Conservation (phyloP, 2,113 vertebrate species). For the Phodopus roborovskii region DNA sequence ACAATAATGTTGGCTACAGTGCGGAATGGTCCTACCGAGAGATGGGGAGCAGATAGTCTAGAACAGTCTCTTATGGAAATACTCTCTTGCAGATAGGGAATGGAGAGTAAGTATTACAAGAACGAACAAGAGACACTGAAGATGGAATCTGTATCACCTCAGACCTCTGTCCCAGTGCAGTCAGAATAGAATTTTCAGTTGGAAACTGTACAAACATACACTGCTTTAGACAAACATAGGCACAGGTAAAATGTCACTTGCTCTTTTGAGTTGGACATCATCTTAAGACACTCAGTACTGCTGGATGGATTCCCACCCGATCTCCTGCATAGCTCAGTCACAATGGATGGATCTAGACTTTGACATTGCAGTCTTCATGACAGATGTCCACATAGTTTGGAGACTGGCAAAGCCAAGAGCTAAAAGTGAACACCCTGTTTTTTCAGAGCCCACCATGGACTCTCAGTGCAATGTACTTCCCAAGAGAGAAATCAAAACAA, state of each 20-base stretch:
- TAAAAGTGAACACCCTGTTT: neutral
- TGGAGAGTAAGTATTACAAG: neutral
- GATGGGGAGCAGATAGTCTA: neutral
- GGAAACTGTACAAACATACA: neutral
- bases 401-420: neutral
- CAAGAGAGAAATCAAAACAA: neutral
- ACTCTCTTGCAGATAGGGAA: neutral
- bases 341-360: neutral
- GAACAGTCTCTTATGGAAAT: neutral
- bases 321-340: neutral
- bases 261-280: neutral
- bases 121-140: neutral
- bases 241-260: neutral
- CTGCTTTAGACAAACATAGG: neutral
- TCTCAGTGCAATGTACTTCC: neutral
- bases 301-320: too few species aligned
- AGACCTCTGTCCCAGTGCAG: neutral
- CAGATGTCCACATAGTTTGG: neutral
- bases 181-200: neutral
- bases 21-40: neutral
- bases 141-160: neutral
- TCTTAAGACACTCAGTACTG: neutral
- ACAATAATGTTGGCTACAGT: neutral
- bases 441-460: neutral
- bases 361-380: neutral